Evolutionary conservation across 2,888 invertebrate species (phyloP).

Genomic region (Drosophila mettleri): DNA sequence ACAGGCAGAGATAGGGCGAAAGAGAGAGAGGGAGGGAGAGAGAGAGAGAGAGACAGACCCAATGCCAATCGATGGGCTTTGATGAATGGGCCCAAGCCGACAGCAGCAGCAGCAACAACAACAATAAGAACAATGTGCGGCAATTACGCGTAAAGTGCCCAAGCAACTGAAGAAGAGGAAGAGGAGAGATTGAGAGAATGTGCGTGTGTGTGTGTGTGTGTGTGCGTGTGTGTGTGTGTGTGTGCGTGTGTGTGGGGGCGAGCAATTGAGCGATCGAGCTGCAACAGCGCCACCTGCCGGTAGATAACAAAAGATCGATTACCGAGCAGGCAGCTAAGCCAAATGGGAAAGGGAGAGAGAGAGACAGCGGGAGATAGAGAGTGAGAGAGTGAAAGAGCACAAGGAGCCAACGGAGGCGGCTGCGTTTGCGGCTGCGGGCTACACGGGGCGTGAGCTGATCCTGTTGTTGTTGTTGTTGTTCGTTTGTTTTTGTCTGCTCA

Average conservation of each 20-base stretch:
- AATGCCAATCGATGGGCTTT: constrained; percentile 64
- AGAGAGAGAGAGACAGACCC: constrained; percentile 9
- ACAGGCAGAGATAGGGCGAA: constrained; percentile 12
- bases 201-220: constrained; percentile 17
- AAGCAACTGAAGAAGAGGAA: constrained; percentile 42
- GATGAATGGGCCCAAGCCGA: constrained; percentile 64
- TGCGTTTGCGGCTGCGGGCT: constrained; percentile 1
- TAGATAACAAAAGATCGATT: constrained; percentile 36
- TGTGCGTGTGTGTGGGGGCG: constrained; percentile 33
- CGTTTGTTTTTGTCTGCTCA: background rate
- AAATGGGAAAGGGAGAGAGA: background rate
- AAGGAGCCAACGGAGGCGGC: background rate
- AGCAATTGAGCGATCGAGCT: constrained; percentile 30
- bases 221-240: constrained; percentile 16
- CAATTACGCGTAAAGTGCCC: constrained; percentile 73
- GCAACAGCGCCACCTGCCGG: constrained; percentile 50
- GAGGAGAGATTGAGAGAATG: too few relatives aligned
- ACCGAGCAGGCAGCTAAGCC: constrained; percentile 25
- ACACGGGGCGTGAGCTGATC: constrained; percentile 37
- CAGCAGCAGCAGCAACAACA: constrained; percentile 28
- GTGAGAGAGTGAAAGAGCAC: too few relatives aligned
- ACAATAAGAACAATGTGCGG: constrained; percentile 50
- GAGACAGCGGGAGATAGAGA: background rate
- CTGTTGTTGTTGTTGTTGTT: constrained; percentile 28
- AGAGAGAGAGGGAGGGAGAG: background rate